Evolutionary conservation across 1,140 invertebrate genomes (phyloP), one percentile per base, ranked within the genome.

Genomic region (Dendrolimus punctatus): DNA sequence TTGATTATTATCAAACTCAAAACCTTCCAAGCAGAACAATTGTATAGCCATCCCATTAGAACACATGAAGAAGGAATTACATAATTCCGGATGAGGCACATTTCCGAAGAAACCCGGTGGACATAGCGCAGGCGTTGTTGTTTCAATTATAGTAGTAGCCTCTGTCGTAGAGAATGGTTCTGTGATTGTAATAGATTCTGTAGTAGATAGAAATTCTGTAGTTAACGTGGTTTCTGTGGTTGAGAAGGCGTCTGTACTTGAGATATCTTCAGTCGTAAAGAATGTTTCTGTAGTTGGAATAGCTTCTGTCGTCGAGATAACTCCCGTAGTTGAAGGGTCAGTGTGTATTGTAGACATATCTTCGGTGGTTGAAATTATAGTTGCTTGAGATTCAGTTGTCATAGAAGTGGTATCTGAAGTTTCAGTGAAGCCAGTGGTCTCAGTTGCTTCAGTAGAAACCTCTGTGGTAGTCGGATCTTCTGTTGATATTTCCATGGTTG

Each of bases 31-130:
- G 46, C 57, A 62, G 53, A 53, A 57, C 9, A 62, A 38, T 39
- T 58, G 45, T 51, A 66, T 47, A 5, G 57, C 43, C 5, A 10
- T 40, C 2, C 57, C 57, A 10, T 40, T 53, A 8, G 52, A 38
- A 42, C 64, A 66, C 43, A 60, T 49, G 42, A 45, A 60, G 43
- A 51, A 66, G 5, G 55, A 49, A n/a, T 62, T 45, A 40, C 64
- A 66, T 2, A 44, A n/a, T 8, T 53, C 40, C n/a, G 64, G 64
- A 56, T 63, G 60, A 6, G 64, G 41, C 10, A 60, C 39, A 43
- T 57, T 62, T 4, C 55, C 55, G 10, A 55, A 44, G 8, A 51
- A 37, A 6, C 51, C 52, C 23, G 40, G 9, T 36, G 56, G 46
- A 45, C 56, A 57, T n/a, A 57, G 8, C 2, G 37, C 6, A 8